Base-by-base conservation (phyloP, 2,113 vertebrate genomes). In the Sander vitreus region DNA sequence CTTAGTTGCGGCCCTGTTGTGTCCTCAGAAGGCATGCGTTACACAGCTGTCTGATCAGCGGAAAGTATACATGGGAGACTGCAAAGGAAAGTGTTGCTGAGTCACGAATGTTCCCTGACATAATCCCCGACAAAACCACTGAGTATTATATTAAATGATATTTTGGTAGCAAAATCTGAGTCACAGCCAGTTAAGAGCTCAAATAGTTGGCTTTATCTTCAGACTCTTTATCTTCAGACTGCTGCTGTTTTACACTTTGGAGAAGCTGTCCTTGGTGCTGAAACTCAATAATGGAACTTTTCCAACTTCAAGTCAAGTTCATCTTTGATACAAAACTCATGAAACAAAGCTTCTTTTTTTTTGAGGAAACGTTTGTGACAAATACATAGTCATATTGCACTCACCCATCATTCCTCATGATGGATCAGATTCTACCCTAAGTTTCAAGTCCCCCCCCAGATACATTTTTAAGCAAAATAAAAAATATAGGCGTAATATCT, bases 231-330 rank as follows among this genome's bases (percentile, higher is more conserved):
- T 68, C 59, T 25, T 53, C 30, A 47, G 47, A n/a, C 16, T 25
- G 50, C 27, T 51, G 10, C 57, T 15, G 43, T 58, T 21, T 73
- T 30, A 21, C 9, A 12, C 23, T 15, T 8, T 5, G 1, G 27
- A 21, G 54, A 85, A 88, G 85, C 92, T 95, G 89, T 91, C 92
- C 91, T 16, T 54, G 84, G 93, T 95, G 62, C 93, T 94, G 92
- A 93, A 92, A 25, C 47, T 64, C 9, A 3, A 27, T 0, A 1
- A 64, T 1, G 5, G 0, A 60, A 88, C 73, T 78, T 76, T 76
- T 64, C 1, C 7, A 68, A 25, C 14, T 51, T 68, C 6, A 21
- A 0, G 3, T 21, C 19, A 50, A 27, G 16, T 27, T 45, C 19
- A 53, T 55, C 14, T 66, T 51, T 8, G 39, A 48, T 25, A 39